Evolutionary conservation across 2,797 vertebrate genomes (phyloP), one percentile per base, ranked within the genome.

Genomic region (Hylomyscus alleni): DNA sequence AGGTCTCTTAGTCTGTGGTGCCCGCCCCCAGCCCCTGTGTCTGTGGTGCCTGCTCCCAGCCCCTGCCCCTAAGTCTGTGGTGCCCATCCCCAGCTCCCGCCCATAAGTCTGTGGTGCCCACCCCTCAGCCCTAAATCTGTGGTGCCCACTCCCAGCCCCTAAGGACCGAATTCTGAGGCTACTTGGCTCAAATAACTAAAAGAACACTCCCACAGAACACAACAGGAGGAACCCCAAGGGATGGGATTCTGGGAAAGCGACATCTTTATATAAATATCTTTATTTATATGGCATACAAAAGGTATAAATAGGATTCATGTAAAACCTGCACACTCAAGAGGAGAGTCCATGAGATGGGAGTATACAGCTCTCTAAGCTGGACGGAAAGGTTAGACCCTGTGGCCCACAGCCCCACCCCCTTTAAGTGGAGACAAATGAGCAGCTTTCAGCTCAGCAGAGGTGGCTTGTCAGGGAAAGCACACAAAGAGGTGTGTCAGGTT

Each of bases 281-380:
- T 98, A 98, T 98, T 99, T 97, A 94, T 93, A 84, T 95, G 95
- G 96, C 58, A 97, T 98, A 98, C 89, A 98, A 98, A 98, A 98
- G 93, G 95, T 98, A 97, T 98, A 98, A 98, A 98, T 98, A 98
- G 94, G 97, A 97, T 81, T 97, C 11, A 93, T 92, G 94, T 97
- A 97, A 97, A 98, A 72, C 62, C 88, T 88, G 91, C 81, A 92
- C 47, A 54, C 34, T 69, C 52, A 76, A 83, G 89, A 69, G 67
- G 89, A 72, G 88, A 90, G 56, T 52, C 84, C 5, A 0, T 8
- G 44, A 72, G 65, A 87, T 52, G 17, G 8, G 95, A 37, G n/a
- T 19, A 9, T 8, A 11, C 4, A 5, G 65, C 37, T 90, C 60
- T 94, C 72, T 3, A 20, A 58, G 72, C 58, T 47, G 69, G 58